A percentile compares a stretch with the other conserved stretches of the same genome.
Conservation (phyloP, 2,113 vertebrate species). For the Lagenorhynchus albirostris region DNA sequence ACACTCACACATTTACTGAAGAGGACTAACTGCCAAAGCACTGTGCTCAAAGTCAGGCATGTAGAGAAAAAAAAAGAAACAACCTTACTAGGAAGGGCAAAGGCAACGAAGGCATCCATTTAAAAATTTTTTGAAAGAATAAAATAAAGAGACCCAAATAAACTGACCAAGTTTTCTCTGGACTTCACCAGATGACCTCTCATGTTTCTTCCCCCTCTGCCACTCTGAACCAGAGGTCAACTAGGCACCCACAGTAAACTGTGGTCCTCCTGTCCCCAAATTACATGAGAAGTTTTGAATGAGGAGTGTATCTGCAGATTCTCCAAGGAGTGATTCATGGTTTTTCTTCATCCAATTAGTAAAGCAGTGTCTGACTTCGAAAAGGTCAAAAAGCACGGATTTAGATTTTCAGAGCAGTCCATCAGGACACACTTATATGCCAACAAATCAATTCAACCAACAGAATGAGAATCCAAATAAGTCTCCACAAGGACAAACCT, state of each 20-base stretch:
- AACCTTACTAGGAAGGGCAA: background rate
- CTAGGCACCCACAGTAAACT: background rate
- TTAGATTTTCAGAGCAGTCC: conserved; percentile 13
- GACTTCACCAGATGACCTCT: background rate
- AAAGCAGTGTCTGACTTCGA: conserved; percentile 18
- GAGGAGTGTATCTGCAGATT: background rate
- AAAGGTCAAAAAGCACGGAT: conserved; percentile 39
- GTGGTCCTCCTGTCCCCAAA: background rate
- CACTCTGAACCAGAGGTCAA: background rate
- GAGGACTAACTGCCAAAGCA: background rate
- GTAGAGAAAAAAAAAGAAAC: background rate
- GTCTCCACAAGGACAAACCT: conserved; percentile 9
- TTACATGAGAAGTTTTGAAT: background rate
- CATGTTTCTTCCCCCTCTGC: background rate
- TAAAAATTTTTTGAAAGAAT: background rate
- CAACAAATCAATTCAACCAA: conserved; percentile 46
- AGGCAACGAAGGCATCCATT: background rate
- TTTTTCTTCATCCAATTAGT: background rate
- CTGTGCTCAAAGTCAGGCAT: background rate
- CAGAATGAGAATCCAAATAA: conserved; percentile 47
- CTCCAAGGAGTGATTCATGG: background rate
- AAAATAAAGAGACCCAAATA: background rate
- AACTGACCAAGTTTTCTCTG: background rate
- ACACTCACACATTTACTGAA: too few species aligned
- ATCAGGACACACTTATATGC: background rate